Conservation (phyloP, 2,113 vertebrate species). For the Morone saxatilis region DNA sequence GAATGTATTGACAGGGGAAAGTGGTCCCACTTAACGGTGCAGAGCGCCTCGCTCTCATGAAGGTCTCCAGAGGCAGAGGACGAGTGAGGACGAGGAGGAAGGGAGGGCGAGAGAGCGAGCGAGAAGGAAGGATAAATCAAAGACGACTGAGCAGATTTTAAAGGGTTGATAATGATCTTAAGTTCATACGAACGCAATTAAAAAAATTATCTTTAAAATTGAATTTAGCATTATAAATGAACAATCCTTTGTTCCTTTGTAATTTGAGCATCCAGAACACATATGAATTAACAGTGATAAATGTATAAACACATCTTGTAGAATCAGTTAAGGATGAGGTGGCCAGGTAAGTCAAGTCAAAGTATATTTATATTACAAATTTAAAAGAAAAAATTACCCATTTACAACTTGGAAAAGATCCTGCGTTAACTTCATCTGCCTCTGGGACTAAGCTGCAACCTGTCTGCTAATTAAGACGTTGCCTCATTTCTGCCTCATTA, state of each 20-base stretch:
- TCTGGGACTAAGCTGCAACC: conserved; percentile 68
- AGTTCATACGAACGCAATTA: not conserved
- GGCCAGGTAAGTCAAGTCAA: not conserved
- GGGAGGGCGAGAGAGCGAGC: not conserved
- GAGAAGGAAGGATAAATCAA: not conserved
- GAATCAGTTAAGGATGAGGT: not conserved
- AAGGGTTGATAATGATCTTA: not conserved
- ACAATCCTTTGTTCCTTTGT: not conserved
- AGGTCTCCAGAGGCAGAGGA: conserved; percentile 69
- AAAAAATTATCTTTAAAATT: not conserved
- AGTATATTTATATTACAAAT: not conserved
- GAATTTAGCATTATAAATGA: too few relatives aligned
- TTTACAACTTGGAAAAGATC: not conserved
- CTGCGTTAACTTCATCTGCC: conserved; percentile 14
- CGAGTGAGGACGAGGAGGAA: conserved; percentile 24
- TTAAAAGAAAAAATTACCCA: fast-evolving
- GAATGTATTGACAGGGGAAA: conserved; percentile 85
- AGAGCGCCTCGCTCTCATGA: conserved; percentile 62
- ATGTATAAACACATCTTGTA: not conserved
- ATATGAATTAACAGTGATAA: not conserved
- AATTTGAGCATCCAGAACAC: not conserved
- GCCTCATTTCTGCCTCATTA: conserved; percentile 78
- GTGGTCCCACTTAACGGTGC: conserved; percentile 79
- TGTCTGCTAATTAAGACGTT: conserved; percentile 76
- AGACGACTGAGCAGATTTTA: not conserved